Evolutionary conservation across 1,140 invertebrate genomes (phyloP).

Genomic region (Leucophenga varia): DNA sequence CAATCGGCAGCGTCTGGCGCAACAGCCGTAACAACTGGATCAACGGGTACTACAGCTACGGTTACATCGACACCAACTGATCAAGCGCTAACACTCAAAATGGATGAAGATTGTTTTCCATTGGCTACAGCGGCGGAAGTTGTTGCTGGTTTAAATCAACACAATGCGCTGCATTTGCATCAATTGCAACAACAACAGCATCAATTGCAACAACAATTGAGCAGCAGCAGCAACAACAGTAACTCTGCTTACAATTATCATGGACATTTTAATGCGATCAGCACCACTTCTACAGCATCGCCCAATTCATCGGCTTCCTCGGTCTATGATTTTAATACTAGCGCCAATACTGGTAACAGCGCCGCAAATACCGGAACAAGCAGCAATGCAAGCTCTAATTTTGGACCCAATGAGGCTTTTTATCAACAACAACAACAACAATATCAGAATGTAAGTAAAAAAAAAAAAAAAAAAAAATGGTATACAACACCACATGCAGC

Average conservation of each 20-base stretch:
- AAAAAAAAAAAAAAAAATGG: background rate
- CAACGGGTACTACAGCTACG: conserved; percentile 25
- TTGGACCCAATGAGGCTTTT: conserved; percentile 6
- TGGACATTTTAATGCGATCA: conserved; percentile 46
- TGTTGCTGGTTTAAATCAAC: conserved; percentile 39
- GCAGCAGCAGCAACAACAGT: conserved; percentile 22
- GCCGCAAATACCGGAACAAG: too few species aligned
- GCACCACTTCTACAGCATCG: conserved; percentile 37
- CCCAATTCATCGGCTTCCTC: conserved; percentile 45
- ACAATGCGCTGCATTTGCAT: conserved; percentile 5
- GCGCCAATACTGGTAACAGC: conserved; percentile 7
- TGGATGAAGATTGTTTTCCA: conserved; percentile 77
- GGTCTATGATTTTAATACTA: conserved; percentile 38
- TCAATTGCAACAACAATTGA: conserved; percentile 36
- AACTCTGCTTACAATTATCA: conserved; percentile 38
- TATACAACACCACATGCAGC: background rate
- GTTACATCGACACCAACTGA: conserved; percentile 35
- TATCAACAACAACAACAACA: conserved; percentile 37
- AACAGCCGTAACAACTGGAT: conserved; percentile 19
- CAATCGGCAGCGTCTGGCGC: conserved; percentile 52
- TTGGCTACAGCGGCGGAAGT: conserved; percentile 61
- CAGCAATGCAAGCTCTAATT: conserved; percentile 18
- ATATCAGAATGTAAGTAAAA: conserved; percentile 27
- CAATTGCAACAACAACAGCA: conserved; percentile 21
- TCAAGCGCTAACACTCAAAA: conserved; percentile 64